Conservation (phyloP, 2,797 vertebrate genomes). For the Epinephelus awoara region DNA sequence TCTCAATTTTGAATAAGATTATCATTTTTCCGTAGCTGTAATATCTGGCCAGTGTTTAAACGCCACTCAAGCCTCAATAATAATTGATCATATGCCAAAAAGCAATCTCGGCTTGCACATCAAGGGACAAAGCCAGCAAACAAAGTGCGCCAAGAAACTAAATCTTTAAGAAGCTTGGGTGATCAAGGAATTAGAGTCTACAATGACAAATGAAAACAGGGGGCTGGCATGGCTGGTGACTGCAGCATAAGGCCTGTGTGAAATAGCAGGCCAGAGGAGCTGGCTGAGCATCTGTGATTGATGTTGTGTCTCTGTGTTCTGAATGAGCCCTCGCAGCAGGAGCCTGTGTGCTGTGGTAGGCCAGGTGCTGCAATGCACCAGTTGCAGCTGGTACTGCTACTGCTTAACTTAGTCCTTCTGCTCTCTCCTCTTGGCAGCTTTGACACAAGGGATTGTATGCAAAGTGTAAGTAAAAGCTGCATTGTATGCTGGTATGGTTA, state of each 20-base stretch:
- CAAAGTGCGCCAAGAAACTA: constrained; percentile 32
- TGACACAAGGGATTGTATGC: constrained; percentile 16
- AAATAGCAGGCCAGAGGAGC: constrained; percentile 60
- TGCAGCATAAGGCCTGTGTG: constrained; percentile 62
- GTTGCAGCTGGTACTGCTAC: constrained; percentile 67
- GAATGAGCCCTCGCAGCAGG: constrained; percentile 80
- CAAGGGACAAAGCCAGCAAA: constrained; percentile 31
- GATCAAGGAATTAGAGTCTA: constrained; percentile 55
- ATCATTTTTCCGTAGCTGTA: not conserved
- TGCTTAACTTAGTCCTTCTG: constrained; percentile 54
- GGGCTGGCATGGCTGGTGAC: constrained; percentile 48
- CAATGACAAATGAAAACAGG: constrained; percentile 62
- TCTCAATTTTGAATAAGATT: not conserved
- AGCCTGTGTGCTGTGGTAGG: constrained; percentile 50
- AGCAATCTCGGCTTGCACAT: constrained; percentile 1
- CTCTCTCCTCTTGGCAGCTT: constrained; percentile 24
- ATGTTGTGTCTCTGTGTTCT: constrained; percentile 76
- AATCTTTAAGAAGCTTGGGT: constrained; percentile 41
- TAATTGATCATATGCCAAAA: constrained; percentile 8
- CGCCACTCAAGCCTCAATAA: not conserved
- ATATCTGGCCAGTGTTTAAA: not conserved
- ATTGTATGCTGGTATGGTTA: not conserved
- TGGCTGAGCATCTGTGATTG: constrained; percentile 72
- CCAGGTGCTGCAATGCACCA: constrained; percentile 87
- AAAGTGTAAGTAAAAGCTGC: not conserved